Evolutionary conservation across 2,113 vertebrate genomes (phyloP).

Genomic region (Ophthalmolycus amberensis): DNA sequence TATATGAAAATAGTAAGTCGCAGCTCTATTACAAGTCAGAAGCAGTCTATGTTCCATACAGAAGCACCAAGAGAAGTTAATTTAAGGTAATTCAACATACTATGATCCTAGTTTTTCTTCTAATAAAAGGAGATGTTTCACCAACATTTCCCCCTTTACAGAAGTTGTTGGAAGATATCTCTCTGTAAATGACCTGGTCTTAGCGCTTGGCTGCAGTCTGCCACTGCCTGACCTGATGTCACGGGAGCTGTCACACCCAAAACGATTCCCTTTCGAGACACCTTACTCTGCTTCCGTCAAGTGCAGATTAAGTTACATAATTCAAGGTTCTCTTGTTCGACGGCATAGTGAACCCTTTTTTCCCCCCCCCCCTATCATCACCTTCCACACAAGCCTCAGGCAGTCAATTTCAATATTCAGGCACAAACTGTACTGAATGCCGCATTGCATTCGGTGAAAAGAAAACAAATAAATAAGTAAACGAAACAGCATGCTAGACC

Average conservation of each 20-base stretch:
- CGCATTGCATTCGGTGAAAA: conserved; percentile 31
- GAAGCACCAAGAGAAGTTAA: neutral
- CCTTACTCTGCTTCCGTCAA: conserved; percentile 3
- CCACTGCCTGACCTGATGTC: neutral
- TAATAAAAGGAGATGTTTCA: neutral
- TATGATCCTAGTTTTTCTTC: neutral
- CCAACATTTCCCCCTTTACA: neutral
- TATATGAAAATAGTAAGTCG: neutral
- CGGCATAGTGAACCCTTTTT: conserved; percentile 5
- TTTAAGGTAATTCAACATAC: neutral
- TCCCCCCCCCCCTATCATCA: neutral
- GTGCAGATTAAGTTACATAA: conserved; percentile 9
- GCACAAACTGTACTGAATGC: conserved; percentile 40
- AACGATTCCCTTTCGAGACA: neutral
- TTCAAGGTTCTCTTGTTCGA: conserved; percentile 9
- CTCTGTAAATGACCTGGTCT: neutral
- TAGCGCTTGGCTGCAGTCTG: neutral
- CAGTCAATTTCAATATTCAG: conserved; percentile 62
- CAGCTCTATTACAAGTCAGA: neutral
- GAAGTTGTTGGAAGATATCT: neutral
- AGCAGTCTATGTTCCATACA: neutral
- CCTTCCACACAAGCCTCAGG: conserved; percentile 44
- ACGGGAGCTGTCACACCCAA: neutral
- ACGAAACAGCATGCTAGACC: conserved; percentile 58
- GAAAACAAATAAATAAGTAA: conserved; percentile 47